Conservation (phyloP, 2,797 vertebrate genomes). For the Remorina albescens region DNA sequence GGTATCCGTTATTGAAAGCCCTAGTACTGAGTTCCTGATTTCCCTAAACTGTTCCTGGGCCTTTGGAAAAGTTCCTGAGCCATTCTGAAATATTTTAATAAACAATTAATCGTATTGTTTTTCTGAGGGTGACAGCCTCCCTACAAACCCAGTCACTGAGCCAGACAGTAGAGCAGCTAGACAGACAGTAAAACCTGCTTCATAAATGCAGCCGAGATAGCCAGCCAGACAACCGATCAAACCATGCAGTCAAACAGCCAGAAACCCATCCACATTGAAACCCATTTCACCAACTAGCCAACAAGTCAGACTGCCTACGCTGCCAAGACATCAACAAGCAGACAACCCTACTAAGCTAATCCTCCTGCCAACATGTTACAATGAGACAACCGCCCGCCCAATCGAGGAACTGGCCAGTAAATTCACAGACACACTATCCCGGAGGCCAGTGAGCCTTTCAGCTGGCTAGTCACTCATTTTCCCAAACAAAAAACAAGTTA, state of each 20-base stretch:
- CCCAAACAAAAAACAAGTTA: slow-evolving; percentile 26
- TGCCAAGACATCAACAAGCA: slow-evolving; percentile 5
- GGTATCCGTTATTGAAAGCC: background rate
- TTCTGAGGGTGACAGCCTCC: background rate
- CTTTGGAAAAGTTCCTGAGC: background rate
- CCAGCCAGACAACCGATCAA: slow-evolving; percentile 1
- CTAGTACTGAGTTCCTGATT: background rate
- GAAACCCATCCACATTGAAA: slow-evolving; percentile 13
- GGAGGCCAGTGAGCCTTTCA: slow-evolving; percentile 11
- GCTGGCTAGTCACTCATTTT: slow-evolving; percentile 22
- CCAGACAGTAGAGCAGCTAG: background rate
- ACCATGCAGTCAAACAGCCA: slow-evolving; percentile 5
- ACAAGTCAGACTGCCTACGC: background rate
- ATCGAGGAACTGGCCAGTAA: background rate
- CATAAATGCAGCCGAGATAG: background rate
- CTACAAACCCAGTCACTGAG: background rate
- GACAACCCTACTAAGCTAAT: background rate
- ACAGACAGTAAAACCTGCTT: background rate
- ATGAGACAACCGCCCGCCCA: slow-evolving; percentile 11
- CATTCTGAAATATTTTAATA: background rate
- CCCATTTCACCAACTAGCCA: slow-evolving; percentile 10
- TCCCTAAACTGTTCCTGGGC: background rate
- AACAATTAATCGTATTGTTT: background rate
- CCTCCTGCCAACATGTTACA: slow-evolving; percentile 23
- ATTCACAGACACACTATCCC: background rate